Evolutionary conservation across 2,888 invertebrate genomes (phyloP).

Genomic region (Adelognathus sp.): DNA sequence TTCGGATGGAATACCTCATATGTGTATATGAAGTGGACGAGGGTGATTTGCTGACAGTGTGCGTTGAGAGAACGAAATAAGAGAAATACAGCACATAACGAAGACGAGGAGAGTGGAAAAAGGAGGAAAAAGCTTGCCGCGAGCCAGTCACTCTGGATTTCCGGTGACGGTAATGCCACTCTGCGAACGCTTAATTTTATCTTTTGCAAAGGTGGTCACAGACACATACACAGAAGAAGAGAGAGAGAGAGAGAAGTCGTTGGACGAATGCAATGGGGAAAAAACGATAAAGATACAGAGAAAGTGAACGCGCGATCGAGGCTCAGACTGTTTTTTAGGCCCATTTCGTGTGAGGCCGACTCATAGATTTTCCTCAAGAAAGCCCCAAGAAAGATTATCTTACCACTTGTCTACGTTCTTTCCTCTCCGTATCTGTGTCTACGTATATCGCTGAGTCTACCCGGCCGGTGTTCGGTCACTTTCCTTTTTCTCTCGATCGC

Average conservation of each 20-base stretch:
- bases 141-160: conserved; percentile 63
- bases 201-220: conserved; percentile 52
- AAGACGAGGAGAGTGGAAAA: neutral
- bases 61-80: conserved; percentile 51
- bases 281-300: conserved; percentile 23
- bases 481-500: too few species aligned
- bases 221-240: neutral
- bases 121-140: conserved; percentile 31
- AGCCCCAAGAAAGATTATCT: conserved; percentile 71
- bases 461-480: too few species aligned
- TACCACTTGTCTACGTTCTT: conserved; percentile 54
- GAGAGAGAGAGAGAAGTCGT: conserved; percentile 44
- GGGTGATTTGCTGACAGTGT: conserved; percentile 14
- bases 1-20: too few species aligned
- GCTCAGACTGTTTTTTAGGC: conserved; percentile 64
- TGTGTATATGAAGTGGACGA: neutral
- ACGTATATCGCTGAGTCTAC: too few species aligned
- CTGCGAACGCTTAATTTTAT: conserved; percentile 67
- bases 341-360: conserved; percentile 69
- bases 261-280: conserved; percentile 40
- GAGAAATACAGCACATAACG: conserved; percentile 9
- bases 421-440: too few species aligned
- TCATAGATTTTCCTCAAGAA: conserved; percentile 67
- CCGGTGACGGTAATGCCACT: conserved; percentile 70
- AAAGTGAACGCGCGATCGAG: conserved; percentile 30